Evolutionary conservation across 2,113 vertebrate species (phyloP), one percentile per base, ranked within the genome.

Genomic region (Lasiurus cinereus): DNA sequence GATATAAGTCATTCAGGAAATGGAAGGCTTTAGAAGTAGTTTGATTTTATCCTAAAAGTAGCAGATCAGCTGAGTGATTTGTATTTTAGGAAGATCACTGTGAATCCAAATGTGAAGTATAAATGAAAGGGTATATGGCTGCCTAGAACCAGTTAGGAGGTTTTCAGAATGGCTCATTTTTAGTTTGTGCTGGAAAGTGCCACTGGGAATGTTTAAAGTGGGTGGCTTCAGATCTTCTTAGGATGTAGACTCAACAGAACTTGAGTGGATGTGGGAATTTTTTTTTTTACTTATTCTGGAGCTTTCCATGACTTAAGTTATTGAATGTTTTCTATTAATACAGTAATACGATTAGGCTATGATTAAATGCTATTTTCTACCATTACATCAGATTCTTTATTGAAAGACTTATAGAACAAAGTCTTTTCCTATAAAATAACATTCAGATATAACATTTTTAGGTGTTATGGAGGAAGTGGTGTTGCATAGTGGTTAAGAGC

Each of bases 351-450:
- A 91, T 27, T 56, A 90, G 33, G 31, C 31, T 84, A n/a, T 77
- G n/a, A 78, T 33, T 90, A 72, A 82, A 56, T 59, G 70, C 54
- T 83, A 0, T 79, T 78, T 69, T 88, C 59, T 88, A 24, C 14
- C n/a, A 59, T 87, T 94, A 52, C 87, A 62, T 43, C 64, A 90
- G 67, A 72, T 27, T 59, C 29, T 80, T 91, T 93, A 72, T 43
- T 93, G 66, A 79, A 79, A 54, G 36, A 22, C n/a, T 83, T 88
- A 77, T 0, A 66, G 27, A 84, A 80, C 19, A 46, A 3, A 48
- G 15, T 77, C 39, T 91, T 94, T 59, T 80, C 88, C 50, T 21
- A 27, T 90, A 93, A 94, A 80, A 36, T 82, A 67, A 59, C 89
- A 8, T 77, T 77, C 0, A 0, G 39, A n/a, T 93, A 11, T 66